These are phyloP conservation scores for Choreutis nemorana DNA, from an alignment of 2,888 invertebrate genomes.

Conservation along the genomic window DNA sequence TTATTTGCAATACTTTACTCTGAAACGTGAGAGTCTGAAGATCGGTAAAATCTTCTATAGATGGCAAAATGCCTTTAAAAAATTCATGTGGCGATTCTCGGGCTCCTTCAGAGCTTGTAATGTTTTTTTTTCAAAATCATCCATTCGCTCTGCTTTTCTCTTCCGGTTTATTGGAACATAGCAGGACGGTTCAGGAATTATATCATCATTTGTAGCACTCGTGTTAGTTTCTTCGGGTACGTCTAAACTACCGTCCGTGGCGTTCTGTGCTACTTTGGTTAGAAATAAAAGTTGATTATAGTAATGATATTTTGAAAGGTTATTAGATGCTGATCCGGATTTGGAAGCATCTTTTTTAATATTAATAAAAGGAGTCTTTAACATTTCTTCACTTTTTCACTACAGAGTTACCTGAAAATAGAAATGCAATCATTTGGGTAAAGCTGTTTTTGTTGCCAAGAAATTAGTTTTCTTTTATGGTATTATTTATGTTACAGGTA, in stretches of 20 bases:
- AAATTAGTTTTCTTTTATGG: too few species aligned
- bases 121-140: slow-evolving; percentile 14
- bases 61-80: slow-evolving; percentile 16
- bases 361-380: slow-evolving; percentile 11
- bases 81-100: slow-evolving; percentile 14
- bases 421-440: too few species aligned
- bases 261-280: slow-evolving; percentile 13
- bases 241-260: slow-evolving; percentile 13
- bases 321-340: slow-evolving; percentile 10
- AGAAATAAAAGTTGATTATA: slow-evolving; percentile 12
- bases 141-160: slow-evolving; percentile 12
- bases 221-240: slow-evolving; percentile 11
- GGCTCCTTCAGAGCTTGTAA: slow-evolving; percentile 14
- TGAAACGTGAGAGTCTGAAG: slow-evolving; percentile 14
- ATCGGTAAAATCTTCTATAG: slow-evolving; percentile 12
- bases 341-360: slow-evolving; percentile 9
- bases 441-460: too few species aligned
- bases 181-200: slow-evolving; percentile 8
- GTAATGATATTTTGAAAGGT: slow-evolving; percentile 11
- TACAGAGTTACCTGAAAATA: not conserved
- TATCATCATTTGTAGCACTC: slow-evolving; percentile 9
- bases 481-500: slow-evolving; percentile 8
- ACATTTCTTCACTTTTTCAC: slow-evolving; percentile 1
- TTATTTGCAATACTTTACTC: slow-evolving; percentile 17
- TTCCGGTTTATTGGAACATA: slow-evolving; percentile 13